phyloP scores from a whole-genome alignment of 2,888 invertebrate species.

The Lycophotia porphyrea region DNA sequence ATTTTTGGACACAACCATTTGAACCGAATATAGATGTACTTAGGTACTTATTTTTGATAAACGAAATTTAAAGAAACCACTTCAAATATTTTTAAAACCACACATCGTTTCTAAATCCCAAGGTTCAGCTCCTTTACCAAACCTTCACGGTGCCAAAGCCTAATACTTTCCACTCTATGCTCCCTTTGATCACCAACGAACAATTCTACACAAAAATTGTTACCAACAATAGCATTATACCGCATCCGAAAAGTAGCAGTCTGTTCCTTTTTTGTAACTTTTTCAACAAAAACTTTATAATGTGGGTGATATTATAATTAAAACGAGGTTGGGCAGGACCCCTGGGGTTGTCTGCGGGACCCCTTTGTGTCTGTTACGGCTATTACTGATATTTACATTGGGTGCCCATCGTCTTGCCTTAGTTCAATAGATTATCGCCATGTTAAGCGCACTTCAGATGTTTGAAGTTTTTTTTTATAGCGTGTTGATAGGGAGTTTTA shows the following conservation, averaged over 20 bases:
- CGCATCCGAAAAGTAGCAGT: slow-evolving; percentile 80
- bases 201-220: slow-evolving; percentile 68
- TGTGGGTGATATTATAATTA: slow-evolving; percentile 90
- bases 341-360: slow-evolving; percentile 85
- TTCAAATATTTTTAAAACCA: slow-evolving; percentile 17
- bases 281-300: slow-evolving; percentile 83
- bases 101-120: slow-evolving; percentile 13
- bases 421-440: slow-evolving; percentile 77
- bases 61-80: not conserved
- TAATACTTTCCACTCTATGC: slow-evolving; percentile 66
- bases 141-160: slow-evolving; percentile 59
- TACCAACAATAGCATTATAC: slow-evolving; percentile 69
- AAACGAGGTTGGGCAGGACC: slow-evolving; percentile 84
- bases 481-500: slow-evolving; percentile 65
- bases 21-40: not conserved
- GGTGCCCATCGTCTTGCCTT: slow-evolving; percentile 81
- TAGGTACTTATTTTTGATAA: not conserved
- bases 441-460: slow-evolving; percentile 61
- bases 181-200: slow-evolving; percentile 64
- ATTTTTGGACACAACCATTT: not conserved
- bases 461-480: slow-evolving; percentile 60
- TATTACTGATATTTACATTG: slow-evolving; percentile 89
- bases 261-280: slow-evolving; percentile 66
- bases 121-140: slow-evolving; percentile 58
- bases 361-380: slow-evolving; percentile 85